Evolutionary conservation across 1,140 invertebrate genomes (phyloP).

Genomic region (Sycophaga agraensis): DNA sequence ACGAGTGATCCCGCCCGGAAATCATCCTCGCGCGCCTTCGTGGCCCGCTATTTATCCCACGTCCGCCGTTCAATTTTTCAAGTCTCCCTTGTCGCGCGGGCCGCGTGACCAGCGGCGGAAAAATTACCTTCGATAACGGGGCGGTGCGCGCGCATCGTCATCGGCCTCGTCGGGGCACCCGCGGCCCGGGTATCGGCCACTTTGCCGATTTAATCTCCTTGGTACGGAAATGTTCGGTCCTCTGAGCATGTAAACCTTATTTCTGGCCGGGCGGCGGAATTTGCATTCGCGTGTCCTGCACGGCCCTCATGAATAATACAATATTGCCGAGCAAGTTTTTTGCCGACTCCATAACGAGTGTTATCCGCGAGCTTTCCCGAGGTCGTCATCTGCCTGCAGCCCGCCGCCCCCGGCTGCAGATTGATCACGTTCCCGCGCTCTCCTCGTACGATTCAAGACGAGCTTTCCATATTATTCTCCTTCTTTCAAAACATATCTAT

Average conservation of each 20-base stretch:
- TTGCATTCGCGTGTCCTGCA: slow-evolving; percentile 5
- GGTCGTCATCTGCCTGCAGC: not conserved
- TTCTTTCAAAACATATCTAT: too few species aligned
- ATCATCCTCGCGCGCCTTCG: too few species aligned
- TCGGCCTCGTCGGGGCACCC: not conserved
- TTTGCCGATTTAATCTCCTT: slow-evolving; percentile 18
- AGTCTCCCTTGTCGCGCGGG: too few species aligned
- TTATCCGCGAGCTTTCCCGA: not conserved
- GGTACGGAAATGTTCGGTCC: slow-evolving; percentile 11
- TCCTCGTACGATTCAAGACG: too few species aligned
- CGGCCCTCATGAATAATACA: slow-evolving; percentile 3
- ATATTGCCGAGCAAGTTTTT: slow-evolving; percentile 12
- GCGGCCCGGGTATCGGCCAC: too few species aligned
- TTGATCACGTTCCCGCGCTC: too few species aligned
- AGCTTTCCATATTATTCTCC: too few species aligned
- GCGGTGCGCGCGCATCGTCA: slow-evolving; percentile 1
- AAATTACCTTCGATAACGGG: slow-evolving; percentile 7
- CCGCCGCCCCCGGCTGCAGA: too few species aligned
- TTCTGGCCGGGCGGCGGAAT: not conserved
- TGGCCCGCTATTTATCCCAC: too few species aligned
- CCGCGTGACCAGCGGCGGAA: too few species aligned
- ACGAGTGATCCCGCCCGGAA: too few species aligned
- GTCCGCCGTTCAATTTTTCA: too few species aligned
- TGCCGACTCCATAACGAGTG: slow-evolving; percentile 28
- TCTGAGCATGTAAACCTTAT: slow-evolving; percentile 2